phyloP scores from a whole-genome alignment of 2,113 vertebrate genomes.

The Myrmophylax atrothorax region DNA sequence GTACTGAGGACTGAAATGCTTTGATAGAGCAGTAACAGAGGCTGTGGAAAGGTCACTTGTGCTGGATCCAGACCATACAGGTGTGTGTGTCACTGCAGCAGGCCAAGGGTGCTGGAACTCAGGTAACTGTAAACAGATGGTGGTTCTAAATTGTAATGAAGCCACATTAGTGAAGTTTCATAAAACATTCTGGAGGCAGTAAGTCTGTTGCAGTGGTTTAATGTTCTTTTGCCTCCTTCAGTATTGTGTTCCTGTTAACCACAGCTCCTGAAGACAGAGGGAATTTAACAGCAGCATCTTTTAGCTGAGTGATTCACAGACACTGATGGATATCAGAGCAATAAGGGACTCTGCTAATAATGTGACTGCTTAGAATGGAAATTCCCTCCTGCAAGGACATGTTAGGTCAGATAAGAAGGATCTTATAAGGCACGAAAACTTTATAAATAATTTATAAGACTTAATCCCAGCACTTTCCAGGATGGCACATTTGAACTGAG shows the following conservation, averaged over 20 bases:
- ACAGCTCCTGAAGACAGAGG: neutral
- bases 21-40: neutral
- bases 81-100: neutral
- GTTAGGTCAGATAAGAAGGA: conserved; percentile 24
- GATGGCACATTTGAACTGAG: conserved; percentile 21
- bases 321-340: conserved; percentile 8
- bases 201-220: neutral
- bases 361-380: neutral
- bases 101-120: neutral
- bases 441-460: conserved; percentile 20
- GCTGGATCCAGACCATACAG: neutral
- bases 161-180: neutral
- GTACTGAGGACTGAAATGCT: neutral
- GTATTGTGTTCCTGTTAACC: neutral
- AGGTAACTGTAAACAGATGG: neutral
- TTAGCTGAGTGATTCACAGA: neutral
- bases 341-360: conserved; percentile 3
- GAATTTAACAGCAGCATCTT: neutral
- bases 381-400: neutral
- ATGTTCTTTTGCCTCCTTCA: neutral
- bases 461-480: conserved; percentile 3
- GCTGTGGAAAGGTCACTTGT: neutral
- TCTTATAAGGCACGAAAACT: neutral
- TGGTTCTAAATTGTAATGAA: neutral
- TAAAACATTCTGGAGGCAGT: neutral